Percentiles rank a stretch among this genome's conserved stretches.
Evolutionary conservation across 1,140 invertebrate species (phyloP).

Genomic region (Microvelia longipes): DNA sequence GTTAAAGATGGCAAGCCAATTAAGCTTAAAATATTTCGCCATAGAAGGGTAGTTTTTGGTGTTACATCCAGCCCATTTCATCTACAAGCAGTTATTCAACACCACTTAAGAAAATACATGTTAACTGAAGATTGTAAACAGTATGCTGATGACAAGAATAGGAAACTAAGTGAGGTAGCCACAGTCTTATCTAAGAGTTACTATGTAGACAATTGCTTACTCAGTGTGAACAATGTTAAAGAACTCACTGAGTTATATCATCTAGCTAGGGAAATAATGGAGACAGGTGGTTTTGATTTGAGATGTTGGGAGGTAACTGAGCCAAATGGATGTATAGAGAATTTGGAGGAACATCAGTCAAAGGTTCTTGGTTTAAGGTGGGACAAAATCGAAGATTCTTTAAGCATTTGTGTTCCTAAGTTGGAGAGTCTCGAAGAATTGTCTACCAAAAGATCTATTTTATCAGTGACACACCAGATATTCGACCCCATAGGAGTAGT

Average conservation of each 20-base stretch:
- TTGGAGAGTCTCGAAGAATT: neutral
- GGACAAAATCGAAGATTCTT: neutral
- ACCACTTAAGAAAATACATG: conserved; percentile 2
- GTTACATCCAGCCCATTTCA: conserved; percentile 8
- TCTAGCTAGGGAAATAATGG: neutral
- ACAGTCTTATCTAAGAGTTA: neutral
- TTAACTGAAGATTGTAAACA: neutral
- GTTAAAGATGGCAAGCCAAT: neutral
- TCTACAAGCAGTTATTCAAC: conserved; percentile 1
- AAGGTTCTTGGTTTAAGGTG: conserved; percentile 8
- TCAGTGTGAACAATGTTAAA: neutral
- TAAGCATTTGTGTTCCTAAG: conserved; percentile 1
- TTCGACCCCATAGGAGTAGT: conserved; percentile 9
- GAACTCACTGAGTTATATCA: neutral
- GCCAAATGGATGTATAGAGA: neutral
- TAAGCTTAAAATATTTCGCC: conserved; percentile 1
- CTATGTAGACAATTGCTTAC: conserved; percentile 9
- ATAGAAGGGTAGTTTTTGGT: conserved; percentile 7
- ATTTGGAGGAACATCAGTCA: neutral
- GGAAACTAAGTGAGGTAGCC: neutral
- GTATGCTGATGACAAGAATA: neutral
- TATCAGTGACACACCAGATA: conserved; percentile 5
- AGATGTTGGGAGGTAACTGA: conserved; percentile 5
- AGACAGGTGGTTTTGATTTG: neutral
- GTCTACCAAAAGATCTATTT: conserved; percentile 7